Evolutionary conservation across 2,888 invertebrate species (phyloP).

Genomic region (Drosophila conformis): DNA sequence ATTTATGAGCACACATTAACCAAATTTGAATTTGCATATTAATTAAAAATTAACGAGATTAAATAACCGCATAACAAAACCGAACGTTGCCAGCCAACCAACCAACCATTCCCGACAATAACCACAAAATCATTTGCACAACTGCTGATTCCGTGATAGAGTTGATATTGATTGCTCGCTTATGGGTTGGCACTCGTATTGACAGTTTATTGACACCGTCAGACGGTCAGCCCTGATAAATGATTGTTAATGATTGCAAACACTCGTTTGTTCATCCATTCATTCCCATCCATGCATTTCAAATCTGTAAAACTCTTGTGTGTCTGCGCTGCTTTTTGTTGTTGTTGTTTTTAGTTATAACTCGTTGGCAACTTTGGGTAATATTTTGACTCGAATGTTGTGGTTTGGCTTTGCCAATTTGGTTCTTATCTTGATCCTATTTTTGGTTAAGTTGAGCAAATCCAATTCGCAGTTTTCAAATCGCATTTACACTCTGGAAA

Average conservation of each 20-base stretch:
- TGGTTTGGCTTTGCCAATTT: conserved; percentile 46
- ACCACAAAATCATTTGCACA: conserved; percentile 24
- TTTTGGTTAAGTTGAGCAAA: conserved; percentile 64
- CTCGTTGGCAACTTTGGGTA: conserved; percentile 67
- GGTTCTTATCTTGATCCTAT: conserved; percentile 29
- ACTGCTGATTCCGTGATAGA: conserved; percentile 6
- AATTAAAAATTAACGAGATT: conserved; percentile 74
- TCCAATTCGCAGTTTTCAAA: conserved; percentile 68
- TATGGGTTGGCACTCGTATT: conserved; percentile 7
- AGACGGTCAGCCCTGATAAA: conserved; percentile 16
- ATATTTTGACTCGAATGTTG: conserved; percentile 61
- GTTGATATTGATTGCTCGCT: conserved; percentile 11
- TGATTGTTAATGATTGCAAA: conserved; percentile 18
- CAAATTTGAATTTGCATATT: conserved; percentile 79
- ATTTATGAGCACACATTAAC: conserved; percentile 61
- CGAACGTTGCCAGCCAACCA: not conserved
- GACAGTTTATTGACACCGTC: conserved; percentile 14
- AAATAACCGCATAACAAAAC: conserved; percentile 31
- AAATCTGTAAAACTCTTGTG: conserved; percentile 1
- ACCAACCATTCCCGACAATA: conserved; percentile 9
- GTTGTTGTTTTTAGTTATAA: conserved; percentile 76
- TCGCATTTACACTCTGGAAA: conserved; percentile 37
- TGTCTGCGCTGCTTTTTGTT: conserved; percentile 19
- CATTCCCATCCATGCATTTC: conserved; percentile 4
- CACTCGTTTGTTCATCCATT: not conserved